Base-by-base conservation (phyloP, 2,888 invertebrate species). In the Hirtodrosophila histrioides region DNA sequence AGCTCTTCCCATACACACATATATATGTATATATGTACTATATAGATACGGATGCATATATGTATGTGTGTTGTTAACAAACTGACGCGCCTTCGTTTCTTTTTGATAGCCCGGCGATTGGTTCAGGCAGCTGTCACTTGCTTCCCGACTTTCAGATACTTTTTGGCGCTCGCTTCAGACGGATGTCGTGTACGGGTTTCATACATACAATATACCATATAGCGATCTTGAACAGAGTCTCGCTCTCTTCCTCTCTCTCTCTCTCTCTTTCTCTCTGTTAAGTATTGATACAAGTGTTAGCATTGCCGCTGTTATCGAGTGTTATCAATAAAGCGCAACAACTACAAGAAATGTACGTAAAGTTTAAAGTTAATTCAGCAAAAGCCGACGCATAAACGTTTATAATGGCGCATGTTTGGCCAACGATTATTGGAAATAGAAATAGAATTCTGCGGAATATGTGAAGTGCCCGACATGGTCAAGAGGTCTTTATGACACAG, bases 41-140 rank as follows among this genome's bases (percentile, higher is more conserved):
- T 27, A 27, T 27, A 27, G 27, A 27, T 6, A 27, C 5, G 6
- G 4, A 2, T 2, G 27, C 6, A 27, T 27, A 5, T 31, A 31
- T 31, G 9, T 31, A 9, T 43, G 17, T 48, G 33, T 43, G 27
- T 8, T 66, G 63, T 48, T 45, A 68, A 23, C 69, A 40, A 44
- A 50, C 46, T 67, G 86, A 66, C 82, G 81, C 86, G 86, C 86
- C 82, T 80, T 84, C 78, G 63, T 50, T 68, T 73, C 6, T 76
- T 66, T 71, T 72, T 64, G 68, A 53, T 53, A 39, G 54, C 44
- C 27, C n/a, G 17, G 29, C n/a, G 31, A 31, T 31, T 43, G 51
- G 55, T 55, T 57, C 60, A 43, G 60, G 36, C 61, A 64, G 57
- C 54, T 79, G 76, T 69, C 70, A 55, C 31, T 51, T 54, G 56